These are phyloP conservation scores for Heliornis fulica DNA, from an alignment of 2,113 vertebrate genomes.

Conservation along the genomic window DNA sequence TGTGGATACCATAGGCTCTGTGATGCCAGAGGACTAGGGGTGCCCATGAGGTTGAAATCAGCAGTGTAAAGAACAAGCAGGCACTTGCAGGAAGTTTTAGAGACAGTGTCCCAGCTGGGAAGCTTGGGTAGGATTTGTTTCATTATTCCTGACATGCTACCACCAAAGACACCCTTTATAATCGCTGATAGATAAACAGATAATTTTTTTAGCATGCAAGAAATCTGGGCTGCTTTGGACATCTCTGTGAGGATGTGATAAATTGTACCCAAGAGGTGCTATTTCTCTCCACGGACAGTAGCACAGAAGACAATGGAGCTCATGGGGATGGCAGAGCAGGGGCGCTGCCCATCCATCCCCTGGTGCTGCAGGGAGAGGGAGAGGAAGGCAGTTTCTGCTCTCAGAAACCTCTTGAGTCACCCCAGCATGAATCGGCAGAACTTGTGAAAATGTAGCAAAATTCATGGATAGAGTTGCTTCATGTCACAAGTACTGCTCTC, in stretches of 20 bases:
- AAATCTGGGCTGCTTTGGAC: neutral
- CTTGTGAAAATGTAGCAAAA: neutral
- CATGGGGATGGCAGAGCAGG: neutral
- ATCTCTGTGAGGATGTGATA: neutral
- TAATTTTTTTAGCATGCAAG: neutral
- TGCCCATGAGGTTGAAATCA: neutral
- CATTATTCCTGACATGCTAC: neutral
- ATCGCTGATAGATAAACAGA: neutral
- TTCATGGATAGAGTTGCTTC: neutral
- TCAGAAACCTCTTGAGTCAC: neutral
- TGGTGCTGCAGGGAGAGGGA: accelerated
- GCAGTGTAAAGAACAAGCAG: neutral
- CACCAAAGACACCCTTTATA: neutral
- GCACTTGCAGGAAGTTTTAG: neutral
- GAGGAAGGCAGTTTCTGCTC: neutral
- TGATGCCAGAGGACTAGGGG: neutral
- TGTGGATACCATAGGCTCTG: neutral
- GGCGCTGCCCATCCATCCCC: neutral
- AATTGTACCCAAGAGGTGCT: neutral
- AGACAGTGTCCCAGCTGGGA: neutral
- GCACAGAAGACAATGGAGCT: neutral
- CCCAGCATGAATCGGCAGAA: neutral
- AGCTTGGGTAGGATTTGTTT: neutral
- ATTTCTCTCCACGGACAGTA: neutral
- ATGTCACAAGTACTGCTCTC: neutral